phyloP scores from a whole-genome alignment of 2,797 vertebrate genomes.

The Gastrophryne carolinensis region DNA sequence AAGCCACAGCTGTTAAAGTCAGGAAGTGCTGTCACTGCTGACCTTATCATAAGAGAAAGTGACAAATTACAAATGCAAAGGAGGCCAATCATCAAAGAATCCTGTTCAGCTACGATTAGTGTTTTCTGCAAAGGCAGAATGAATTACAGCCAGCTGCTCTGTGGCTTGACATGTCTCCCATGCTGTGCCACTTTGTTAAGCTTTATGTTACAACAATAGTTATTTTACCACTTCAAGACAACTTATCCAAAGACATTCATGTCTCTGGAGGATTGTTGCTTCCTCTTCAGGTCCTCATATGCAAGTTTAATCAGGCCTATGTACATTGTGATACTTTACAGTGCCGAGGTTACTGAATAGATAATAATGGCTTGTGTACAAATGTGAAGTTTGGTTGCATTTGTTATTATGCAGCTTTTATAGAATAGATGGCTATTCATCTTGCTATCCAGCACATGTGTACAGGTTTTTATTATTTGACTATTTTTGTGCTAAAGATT shows the following conservation, averaged over 20 bases:
- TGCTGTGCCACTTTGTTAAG: conserved; percentile 82
- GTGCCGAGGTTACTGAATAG: too few species aligned
- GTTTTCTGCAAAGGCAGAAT: conserved; percentile 78
- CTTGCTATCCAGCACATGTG: too few species aligned
- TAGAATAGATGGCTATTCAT: too few species aligned
- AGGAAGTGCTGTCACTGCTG: conserved; percentile 88
- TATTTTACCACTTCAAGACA: conserved; percentile 75
- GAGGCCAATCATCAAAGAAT: conserved; percentile 78
- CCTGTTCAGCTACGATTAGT: conserved; percentile 75
- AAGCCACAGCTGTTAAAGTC: conserved; percentile 97
- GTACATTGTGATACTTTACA: too few species aligned
- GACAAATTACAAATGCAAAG: conserved; percentile 80
- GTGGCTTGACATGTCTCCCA: conserved; percentile 69
- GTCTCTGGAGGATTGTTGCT: conserved; percentile 58
- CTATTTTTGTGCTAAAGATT: too few species aligned
- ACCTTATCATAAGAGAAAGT: conserved; percentile 85
- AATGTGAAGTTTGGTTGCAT: too few species aligned
- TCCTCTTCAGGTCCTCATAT: background rate
- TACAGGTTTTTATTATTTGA: too few species aligned
- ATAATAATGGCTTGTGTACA: too few species aligned
- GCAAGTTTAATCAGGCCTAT: too few species aligned
- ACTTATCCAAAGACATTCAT: conserved; percentile 73
- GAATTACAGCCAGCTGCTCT: conserved; percentile 82
- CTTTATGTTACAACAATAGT: conserved; percentile 69
- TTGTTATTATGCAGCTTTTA: too few species aligned